A percentile compares a stretch with the other conserved stretches of the same genome.
Evolutionary conservation across 2,888 invertebrate species (phyloP).

Genomic region (Steromphala cineraria): DNA sequence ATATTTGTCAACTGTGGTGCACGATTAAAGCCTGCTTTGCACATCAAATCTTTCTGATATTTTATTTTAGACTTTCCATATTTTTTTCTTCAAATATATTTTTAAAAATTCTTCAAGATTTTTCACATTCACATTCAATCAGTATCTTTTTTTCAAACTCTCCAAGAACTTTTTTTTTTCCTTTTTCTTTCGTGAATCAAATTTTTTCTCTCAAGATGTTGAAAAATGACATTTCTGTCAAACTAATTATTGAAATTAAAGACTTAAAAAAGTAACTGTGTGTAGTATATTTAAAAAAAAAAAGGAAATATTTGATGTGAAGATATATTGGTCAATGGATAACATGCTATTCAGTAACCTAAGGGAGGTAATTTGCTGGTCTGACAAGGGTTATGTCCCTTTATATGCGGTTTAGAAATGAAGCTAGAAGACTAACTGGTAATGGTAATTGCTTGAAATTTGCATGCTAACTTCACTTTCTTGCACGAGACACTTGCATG

Average conservation of each 20-base stretch:
- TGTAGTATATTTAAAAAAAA: not conserved
- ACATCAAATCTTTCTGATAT: not conserved
- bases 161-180: too few relatives aligned
- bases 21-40: not conserved
- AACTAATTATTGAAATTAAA: not conserved
- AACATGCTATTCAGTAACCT: not conserved
- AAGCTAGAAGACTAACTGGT: not conserved
- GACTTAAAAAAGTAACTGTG: not conserved
- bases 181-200: too few relatives aligned
- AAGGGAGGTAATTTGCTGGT: constrained; percentile 4
- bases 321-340: not conserved
- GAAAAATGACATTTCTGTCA: not conserved
- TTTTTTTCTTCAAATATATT: not conserved
- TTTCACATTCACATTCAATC: too few relatives aligned
- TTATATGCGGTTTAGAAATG: not conserved
- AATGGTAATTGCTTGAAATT: too few relatives aligned
- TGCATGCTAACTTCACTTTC: not conserved
- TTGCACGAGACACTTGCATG: not conserved
- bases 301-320: not conserved
- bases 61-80: not conserved
- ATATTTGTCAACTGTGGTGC: not conserved
- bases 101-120: too few relatives aligned
- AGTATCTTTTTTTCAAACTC: too few relatives aligned
- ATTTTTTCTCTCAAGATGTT: too few relatives aligned
- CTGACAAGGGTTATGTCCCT: not conserved